Conservation (phyloP, 2,113 vertebrate species). For the Stercorarius parasiticus region DNA sequence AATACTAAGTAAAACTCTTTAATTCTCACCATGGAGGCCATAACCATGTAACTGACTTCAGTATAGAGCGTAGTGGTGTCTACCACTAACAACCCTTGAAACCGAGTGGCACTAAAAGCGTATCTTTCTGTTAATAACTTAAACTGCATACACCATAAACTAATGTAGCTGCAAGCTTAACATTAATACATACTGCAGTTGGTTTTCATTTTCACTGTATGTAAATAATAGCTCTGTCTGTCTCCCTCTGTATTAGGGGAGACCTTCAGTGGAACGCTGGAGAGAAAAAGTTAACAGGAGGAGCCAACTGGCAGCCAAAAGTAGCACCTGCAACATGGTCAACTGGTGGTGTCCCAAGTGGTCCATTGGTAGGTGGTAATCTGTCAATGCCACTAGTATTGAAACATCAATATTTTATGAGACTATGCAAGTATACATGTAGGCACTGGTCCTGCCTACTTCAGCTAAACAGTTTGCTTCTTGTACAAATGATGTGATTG, state of each 20-base stretch:
- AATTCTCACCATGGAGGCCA: slow-evolving; percentile 29
- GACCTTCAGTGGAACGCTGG: slow-evolving; percentile 87
- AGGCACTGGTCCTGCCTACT: not conserved
- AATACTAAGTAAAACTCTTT: slow-evolving; percentile 23
- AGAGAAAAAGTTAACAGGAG: slow-evolving; percentile 95
- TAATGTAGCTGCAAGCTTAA: not conserved
- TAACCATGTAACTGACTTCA: slow-evolving; percentile 25
- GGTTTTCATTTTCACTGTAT: not conserved
- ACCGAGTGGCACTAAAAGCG: not conserved
- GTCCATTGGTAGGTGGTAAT: slow-evolving; percentile 82
- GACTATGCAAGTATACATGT: rapidly evolving
- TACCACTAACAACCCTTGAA: slow-evolving; percentile 23
- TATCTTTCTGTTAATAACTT: not conserved
- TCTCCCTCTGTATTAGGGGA: slow-evolving; percentile 67
- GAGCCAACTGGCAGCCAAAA: slow-evolving; percentile 95
- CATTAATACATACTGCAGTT: not conserved
- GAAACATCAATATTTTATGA: not conserved
- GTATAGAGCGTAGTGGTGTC: not conserved
- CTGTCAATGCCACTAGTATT: not conserved
- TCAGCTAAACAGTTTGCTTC: not conserved
- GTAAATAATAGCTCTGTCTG: not conserved
- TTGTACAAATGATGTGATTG: not conserved
- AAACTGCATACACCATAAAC: slow-evolving; percentile 20
- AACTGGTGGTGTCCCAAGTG: slow-evolving; percentile 76
- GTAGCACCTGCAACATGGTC: slow-evolving; percentile 93